These are phyloP conservation scores for Lacerta agilis DNA, from an alignment of 2,797 vertebrate genomes.

Conservation along the genomic window DNA sequence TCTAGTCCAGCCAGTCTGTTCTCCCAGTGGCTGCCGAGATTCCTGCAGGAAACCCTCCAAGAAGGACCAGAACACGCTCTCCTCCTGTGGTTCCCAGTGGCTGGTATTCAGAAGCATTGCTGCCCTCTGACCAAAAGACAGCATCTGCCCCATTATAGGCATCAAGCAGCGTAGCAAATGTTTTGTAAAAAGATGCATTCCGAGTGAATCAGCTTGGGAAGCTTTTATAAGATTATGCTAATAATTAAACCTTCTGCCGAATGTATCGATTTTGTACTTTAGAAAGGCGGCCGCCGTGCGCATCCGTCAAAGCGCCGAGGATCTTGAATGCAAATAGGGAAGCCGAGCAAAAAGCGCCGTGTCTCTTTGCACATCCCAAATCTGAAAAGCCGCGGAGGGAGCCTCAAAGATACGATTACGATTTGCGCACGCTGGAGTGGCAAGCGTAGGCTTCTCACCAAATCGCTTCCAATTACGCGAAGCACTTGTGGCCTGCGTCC, in stretches of 20 bases:
- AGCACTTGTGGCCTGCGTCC: constrained; percentile 51
- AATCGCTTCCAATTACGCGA: constrained; percentile 4
- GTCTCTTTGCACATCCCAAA: constrained; percentile 8
- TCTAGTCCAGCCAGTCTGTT: too few species aligned
- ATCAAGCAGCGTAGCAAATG: not conserved
- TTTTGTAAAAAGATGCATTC: constrained; percentile 16
- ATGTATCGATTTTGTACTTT: constrained; percentile 13
- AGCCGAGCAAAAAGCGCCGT: not conserved
- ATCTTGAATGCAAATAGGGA: not conserved
- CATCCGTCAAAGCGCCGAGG: not conserved
- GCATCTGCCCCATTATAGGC: not conserved
- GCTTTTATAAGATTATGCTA: constrained; percentile 52
- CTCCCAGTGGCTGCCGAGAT: too few species aligned
- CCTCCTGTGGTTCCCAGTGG: too few species aligned
- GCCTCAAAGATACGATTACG: constrained; percentile 42
- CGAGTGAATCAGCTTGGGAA: constrained; percentile 42
- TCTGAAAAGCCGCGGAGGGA: constrained; percentile 40
- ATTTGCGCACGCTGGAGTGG: constrained; percentile 31
- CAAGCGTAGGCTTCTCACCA: constrained; percentile 21
- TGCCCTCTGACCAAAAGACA: not conserved
- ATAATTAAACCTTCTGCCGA: constrained; percentile 52
- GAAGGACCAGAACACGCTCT: too few species aligned
- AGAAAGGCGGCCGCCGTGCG: constrained; percentile 36
- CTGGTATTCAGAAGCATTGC: not conserved
- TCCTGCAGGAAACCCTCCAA: too few species aligned